Percentiles rank a stretch among this genome's conserved stretches.
These are phyloP conservation scores for Epinephelus cyanopodus DNA, from an alignment of 2,113 vertebrate species.

Conservation along the genomic window DNA sequence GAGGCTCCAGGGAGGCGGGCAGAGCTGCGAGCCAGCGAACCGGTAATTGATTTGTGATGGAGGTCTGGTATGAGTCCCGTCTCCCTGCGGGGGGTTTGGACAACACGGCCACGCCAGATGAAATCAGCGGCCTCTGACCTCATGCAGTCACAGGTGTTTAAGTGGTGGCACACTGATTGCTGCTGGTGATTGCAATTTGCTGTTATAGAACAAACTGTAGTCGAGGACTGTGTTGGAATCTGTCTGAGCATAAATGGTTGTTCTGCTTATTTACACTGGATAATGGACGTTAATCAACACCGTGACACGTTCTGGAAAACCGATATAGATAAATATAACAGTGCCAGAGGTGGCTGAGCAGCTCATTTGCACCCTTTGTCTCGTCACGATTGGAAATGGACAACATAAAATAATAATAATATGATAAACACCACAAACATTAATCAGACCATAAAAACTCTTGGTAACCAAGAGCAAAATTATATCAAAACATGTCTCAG, in stretches of 20 bases:
- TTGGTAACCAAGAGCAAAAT: too few species aligned
- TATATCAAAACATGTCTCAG: too few species aligned
- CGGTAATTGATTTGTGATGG: constrained; percentile 74
- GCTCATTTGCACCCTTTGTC: neutral
- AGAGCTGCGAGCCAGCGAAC: constrained; percentile 16
- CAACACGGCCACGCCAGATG: constrained; percentile 40
- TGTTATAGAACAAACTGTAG: neutral
- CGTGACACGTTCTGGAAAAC: neutral
- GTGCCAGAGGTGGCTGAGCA: neutral
- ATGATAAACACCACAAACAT: neutral
- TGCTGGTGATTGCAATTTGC: constrained; percentile 13
- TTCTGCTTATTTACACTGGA: neutral
- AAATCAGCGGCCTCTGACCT: constrained; percentile 62
- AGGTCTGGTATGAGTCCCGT: constrained; percentile 41
- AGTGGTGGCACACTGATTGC: constrained; percentile 37
- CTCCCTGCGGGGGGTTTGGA: constrained; percentile 20
- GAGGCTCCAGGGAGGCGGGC: constrained; percentile 47
- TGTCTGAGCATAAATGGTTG: neutral
- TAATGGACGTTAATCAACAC: neutral
- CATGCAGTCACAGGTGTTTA: constrained; percentile 44
- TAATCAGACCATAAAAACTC: too few species aligned
- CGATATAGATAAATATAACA: too few species aligned
- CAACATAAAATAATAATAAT: neutral
- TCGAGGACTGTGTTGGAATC: neutral
- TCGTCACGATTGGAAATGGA: neutral